phyloP scores from a whole-genome alignment of 1,140 invertebrate genomes.

The Paraescarpia echinospica region DNA sequence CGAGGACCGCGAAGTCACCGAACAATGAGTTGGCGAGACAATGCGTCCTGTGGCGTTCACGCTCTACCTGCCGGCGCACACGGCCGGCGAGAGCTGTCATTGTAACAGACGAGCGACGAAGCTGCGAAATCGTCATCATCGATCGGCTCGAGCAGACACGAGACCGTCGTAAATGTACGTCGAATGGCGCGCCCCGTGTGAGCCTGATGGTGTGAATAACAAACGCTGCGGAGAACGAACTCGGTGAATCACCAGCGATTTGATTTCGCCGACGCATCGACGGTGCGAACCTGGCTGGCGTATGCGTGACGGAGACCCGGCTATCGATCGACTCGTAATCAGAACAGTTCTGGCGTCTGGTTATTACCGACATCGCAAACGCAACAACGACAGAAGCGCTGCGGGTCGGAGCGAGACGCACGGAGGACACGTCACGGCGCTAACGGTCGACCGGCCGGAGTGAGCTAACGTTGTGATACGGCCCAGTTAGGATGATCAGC shows the following conservation, averaged over 20 bases:
- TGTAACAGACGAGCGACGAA: not conserved
- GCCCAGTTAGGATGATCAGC: not conserved
- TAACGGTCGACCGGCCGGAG: too few species aligned
- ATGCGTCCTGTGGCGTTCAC: not conserved
- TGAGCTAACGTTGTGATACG: not conserved
- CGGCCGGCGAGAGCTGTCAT: not conserved
- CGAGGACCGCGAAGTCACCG: not conserved
- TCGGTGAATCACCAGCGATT: not conserved
- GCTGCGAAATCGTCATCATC: not conserved
- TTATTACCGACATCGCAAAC: not conserved
- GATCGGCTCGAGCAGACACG: not conserved
- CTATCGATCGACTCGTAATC: not conserved
- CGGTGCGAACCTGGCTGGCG: not conserved
- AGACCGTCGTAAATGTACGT: not conserved
- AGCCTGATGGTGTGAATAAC: not conserved
- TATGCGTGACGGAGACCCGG: not conserved
- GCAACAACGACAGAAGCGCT: not conserved
- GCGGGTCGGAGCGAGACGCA: not conserved
- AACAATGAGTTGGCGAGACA: not conserved
- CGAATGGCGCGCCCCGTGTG: not conserved
- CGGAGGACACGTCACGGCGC: not conserved
- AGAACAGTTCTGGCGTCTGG: not conserved
- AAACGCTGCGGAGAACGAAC: not conserved
- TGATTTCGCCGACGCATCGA: not conserved
- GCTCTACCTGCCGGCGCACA: not conserved